Percentiles rank a stretch among this genome's conserved stretches.
phyloP scores from a whole-genome alignment of 2,888 invertebrate species.

The Syrista parreyssii region DNA sequence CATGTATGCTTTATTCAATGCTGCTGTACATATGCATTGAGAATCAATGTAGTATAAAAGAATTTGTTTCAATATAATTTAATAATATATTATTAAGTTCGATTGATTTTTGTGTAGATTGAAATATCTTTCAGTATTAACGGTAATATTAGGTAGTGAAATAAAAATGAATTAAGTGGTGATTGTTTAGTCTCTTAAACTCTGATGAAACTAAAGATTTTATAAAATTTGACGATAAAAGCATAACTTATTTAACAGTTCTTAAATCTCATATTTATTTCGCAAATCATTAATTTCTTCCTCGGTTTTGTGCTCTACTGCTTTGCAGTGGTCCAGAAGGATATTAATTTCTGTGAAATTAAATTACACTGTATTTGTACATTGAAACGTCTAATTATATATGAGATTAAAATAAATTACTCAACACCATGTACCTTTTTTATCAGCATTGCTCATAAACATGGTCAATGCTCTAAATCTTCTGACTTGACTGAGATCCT shows the following conservation, averaged over 20 bases:
- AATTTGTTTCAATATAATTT: neutral
- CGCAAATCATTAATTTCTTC: slow-evolving; percentile 57
- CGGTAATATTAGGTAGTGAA: too few species aligned
- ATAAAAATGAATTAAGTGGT: neutral
- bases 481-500: slow-evolving; percentile 70
- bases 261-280: slow-evolving; percentile 62
- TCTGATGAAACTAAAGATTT: neutral
- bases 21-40: neutral
- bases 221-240: neutral
- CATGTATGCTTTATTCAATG: neutral
- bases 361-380: slow-evolving; percentile 5
- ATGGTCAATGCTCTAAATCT: slow-evolving; percentile 75
- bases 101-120: too few species aligned
- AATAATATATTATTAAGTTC: too few species aligned
- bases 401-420: neutral
- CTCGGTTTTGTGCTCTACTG: slow-evolving; percentile 44
- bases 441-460: slow-evolving; percentile 73
- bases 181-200: neutral
- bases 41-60: neutral
- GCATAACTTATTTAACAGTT: neutral
- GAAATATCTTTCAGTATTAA: too few species aligned
- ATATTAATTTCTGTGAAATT: slow-evolving; percentile 62
- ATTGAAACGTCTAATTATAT: neutral
- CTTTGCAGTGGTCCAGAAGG: slow-evolving; percentile 60
- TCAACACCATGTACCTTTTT: slow-evolving; percentile 67